These are phyloP conservation scores for Mylabris phalerata DNA, from an alignment of 1,140 invertebrate species.

Conservation along the genomic window DNA sequence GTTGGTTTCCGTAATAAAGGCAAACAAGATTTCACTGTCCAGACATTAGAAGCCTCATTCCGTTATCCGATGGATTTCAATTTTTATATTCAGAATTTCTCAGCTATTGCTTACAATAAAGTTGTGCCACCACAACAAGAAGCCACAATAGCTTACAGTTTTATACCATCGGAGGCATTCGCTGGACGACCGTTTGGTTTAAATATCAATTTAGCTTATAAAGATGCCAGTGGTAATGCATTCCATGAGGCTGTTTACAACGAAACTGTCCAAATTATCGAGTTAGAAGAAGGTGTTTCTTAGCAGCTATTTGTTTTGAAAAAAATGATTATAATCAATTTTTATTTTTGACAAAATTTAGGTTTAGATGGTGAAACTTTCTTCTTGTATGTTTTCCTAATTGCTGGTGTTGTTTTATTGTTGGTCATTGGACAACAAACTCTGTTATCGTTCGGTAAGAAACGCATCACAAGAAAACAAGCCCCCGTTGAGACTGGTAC, in stretches of 20 bases:
- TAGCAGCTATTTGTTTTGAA: conserved; percentile 4
- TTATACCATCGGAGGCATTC: conserved; percentile 91
- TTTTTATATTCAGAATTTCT: conserved; percentile 98
- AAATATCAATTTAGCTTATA: conserved; percentile 89
- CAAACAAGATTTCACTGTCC: conserved; percentile 81
- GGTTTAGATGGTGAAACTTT: conserved; percentile 95
- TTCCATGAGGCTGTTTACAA: conserved; percentile 91
- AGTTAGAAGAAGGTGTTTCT: conserved; percentile 75
- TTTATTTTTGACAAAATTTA: conserved; percentile 12
- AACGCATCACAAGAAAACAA: conserved; percentile 53
- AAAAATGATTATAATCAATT: neutral
- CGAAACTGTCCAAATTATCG: conserved; percentile 94
- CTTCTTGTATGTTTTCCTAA: conserved; percentile 93
- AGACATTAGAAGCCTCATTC: conserved; percentile 94
- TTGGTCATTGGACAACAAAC: conserved; percentile 88
- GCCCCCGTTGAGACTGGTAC: conserved; percentile 68
- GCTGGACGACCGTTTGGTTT: conserved; percentile 93
- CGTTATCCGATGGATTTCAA: conserved; percentile 98
- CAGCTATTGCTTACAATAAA: conserved; percentile 76
- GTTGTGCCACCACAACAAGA: conserved; percentile 86
- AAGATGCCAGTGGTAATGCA: conserved; percentile 61
- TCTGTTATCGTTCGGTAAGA: conserved; percentile 68
- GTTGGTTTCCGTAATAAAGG: conserved; percentile 97
- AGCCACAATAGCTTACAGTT: conserved; percentile 91
- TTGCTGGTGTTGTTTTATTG: conserved; percentile 78